Percentiles rank a stretch among this genome's conserved stretches.
phyloP scores from a whole-genome alignment of 2,888 invertebrate genomes.

The Campoletis raptor region DNA sequence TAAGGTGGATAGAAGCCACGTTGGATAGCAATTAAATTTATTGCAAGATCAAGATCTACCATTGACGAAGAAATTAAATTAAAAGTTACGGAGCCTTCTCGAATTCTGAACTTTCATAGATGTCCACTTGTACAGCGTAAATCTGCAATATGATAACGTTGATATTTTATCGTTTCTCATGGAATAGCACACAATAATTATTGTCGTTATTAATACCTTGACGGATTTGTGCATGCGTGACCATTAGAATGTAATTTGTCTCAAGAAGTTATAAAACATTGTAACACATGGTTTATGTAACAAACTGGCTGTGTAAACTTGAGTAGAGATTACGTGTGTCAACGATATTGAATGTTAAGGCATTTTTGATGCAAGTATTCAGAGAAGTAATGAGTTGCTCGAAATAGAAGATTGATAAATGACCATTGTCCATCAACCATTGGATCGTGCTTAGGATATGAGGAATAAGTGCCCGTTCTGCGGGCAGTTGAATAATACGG shows the following conservation, averaged over 20 bases:
- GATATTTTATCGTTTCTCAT: no score
- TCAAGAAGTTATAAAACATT: not conserved
- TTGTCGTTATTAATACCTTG: no score
- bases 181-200: no score
- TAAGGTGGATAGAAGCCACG: not conserved
- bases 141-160: not conserved
- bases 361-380: not conserved
- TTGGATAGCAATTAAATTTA: slow-evolving; percentile 46
- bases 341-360: not conserved
- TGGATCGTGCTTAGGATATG: slow-evolving; percentile 12
- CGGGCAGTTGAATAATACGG: slow-evolving; percentile 45
- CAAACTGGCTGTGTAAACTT: not conserved
- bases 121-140: not conserved
- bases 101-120: slow-evolving; percentile 11
- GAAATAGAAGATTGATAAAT: slow-evolving; percentile 39
- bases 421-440: slow-evolving; percentile 29
- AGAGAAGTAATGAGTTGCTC: not conserved
- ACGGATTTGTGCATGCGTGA: no score
- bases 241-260: no score
- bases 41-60: slow-evolving; percentile 22
- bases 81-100: slow-evolving; percentile 46
- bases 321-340: slow-evolving; percentile 18
- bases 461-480: slow-evolving; percentile 6
- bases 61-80: slow-evolving; percentile 40
- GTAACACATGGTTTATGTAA: not conserved